Conservation (phyloP, 2,888 invertebrate genomes). For the Deroplatys truncata region DNA sequence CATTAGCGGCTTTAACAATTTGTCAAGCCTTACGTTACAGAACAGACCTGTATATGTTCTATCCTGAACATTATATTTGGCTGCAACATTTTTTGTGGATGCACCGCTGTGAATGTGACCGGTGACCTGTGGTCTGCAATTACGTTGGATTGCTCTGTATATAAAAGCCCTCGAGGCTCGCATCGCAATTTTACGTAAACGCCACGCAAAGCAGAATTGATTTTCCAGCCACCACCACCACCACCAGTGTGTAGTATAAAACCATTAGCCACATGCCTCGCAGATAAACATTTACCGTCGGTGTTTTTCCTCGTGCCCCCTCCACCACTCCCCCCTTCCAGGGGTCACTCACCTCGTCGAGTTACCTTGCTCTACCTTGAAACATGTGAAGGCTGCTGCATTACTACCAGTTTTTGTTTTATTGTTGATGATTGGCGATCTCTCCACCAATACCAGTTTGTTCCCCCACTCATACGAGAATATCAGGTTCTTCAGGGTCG, state of each 20-base stretch:
- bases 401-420: not conserved
- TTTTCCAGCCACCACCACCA: not conserved
- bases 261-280: not conserved
- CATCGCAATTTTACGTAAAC: not conserved
- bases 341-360: not conserved
- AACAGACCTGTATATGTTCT: no score
- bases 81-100: no score
- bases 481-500: slow-evolving; percentile 5
- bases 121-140: not conserved
- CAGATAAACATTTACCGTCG: not conserved
- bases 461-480: not conserved
- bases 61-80: no score
- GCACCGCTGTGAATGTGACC: no score
- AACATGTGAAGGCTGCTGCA: slow-evolving; percentile 1
- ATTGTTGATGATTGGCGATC: not conserved
- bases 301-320: not conserved
- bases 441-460: not conserved
- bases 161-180: no score
- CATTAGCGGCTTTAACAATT: no score
- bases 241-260: not conserved
- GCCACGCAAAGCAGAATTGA: not conserved
- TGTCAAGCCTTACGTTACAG: no score
- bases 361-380: not conserved
- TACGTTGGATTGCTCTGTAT: not conserved
- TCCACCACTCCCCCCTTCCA: no score